Base-by-base conservation (phyloP, 2,888 invertebrate genomes). In the Ganaspis brasiliensis region DNA sequence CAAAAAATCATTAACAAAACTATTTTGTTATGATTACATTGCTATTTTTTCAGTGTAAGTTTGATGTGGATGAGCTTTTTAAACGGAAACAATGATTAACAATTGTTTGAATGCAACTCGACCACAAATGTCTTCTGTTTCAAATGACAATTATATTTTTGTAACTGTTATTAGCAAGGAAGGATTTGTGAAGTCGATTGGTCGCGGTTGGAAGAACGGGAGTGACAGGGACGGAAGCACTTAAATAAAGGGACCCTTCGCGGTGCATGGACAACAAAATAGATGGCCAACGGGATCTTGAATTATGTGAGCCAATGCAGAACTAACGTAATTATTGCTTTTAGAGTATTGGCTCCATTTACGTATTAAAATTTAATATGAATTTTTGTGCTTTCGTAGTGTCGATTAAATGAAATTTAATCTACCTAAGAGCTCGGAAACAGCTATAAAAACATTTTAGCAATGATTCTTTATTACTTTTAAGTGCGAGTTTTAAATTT, bases 351-450 rank as follows among this genome's bases (percentile, higher is more conserved):
- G 76, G 77, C 77, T 79, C 79, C 79, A 81, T 81, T 81, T 78
- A 75, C 76, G 73, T 79, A 79, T 79, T 81, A 79, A 78, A 79
- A 75, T 79, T 76, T 81, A 72, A 77, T 75, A 71, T 73, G 49
- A 49, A 73, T 78, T 70, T 73, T 79, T 76, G 70, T 75, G 75
- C 74, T 74, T 73, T 24, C 75, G 52, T 75, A 72, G 77, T 76
- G 76, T 75, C 85, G 85, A 89, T 89, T 87, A 88, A 89, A 89
- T 87, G 87, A 87, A 84, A 82, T 88, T 88, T 87, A 86, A 87
- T 88, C 86, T 83, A 52, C 78, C 79, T 87, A 84, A 86, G 83
- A 84, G 80, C 40, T 16, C 9, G 40, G 14, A 8, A 67, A 8
- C 21, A 67, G 40, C 40, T 67, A 40, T 2, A n/a, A 45, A 67